phyloP scores from a whole-genome alignment of 1,140 invertebrate species.

The Diplogasteroides magnus region DNA sequence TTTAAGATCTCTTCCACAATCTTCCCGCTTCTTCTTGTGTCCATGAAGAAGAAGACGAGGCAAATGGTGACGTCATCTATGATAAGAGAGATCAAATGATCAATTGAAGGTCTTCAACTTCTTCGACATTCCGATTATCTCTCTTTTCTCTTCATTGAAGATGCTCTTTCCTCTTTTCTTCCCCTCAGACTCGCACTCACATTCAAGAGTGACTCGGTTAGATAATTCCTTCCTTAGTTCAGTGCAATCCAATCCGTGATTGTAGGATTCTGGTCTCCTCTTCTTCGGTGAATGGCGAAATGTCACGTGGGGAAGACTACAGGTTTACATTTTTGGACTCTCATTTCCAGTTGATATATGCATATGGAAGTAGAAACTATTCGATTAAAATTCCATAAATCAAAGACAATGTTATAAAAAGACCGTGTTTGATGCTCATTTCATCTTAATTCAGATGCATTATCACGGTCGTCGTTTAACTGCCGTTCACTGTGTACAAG shows the following conservation, averaged over 20 bases:
- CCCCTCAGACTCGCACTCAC: background rate
- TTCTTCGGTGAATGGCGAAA: background rate
- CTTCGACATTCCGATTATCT: background rate
- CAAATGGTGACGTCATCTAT: background rate
- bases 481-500: background rate
- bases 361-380: no score
- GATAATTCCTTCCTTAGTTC: no score
- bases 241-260: no score
- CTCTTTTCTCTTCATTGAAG: background rate
- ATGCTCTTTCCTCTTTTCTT: no score
- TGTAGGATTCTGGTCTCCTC: background rate
- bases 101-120: no score
- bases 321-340: background rate
- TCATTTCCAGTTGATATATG: background rate
- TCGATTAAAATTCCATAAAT: no score
- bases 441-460: background rate
- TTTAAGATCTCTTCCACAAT: background rate
- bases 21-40: background rate
- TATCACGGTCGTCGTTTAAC: background rate
- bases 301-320: background rate
- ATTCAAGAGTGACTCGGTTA: background rate
- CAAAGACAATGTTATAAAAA: no score
- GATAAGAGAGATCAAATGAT: no score
- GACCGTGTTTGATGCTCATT: no score
- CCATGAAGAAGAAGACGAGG: background rate